phyloP scores from a whole-genome alignment of 1,140 invertebrate species.

The Forficula auricularia region DNA sequence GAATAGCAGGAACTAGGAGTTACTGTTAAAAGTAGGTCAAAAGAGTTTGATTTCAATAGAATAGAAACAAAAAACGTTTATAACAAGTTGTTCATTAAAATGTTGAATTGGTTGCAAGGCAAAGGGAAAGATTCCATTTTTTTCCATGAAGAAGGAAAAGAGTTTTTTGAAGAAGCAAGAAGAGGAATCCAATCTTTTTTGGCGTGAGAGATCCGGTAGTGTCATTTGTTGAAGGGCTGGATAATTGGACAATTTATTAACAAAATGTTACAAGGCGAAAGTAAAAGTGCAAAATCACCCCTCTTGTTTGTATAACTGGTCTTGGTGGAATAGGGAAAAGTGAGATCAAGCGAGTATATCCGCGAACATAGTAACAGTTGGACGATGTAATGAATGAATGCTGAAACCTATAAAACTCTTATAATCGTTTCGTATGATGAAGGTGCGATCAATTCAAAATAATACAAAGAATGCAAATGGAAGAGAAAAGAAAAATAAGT shows the following conservation, averaged over 20 bases:
- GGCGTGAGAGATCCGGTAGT: constrained; percentile 2
- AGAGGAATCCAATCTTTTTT: constrained; percentile 6
- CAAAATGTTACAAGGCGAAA: background rate
- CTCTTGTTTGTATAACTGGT: constrained; percentile 10
- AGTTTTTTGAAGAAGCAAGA: no score
- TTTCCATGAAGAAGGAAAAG: no score
- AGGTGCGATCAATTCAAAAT: constrained; percentile 10
- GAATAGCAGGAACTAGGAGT: no score
- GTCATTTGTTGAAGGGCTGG: constrained; percentile 3
- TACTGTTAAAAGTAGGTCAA: no score
- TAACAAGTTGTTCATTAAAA: no score
- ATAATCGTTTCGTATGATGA: constrained; percentile 12
- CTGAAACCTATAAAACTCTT: constrained; percentile 16
- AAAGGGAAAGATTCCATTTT: no score
- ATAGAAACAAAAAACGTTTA: no score
- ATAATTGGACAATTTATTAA: constrained; percentile 2
- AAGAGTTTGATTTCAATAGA: background rate
- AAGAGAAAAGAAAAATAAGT: constrained; percentile 6
- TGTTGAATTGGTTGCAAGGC: no score
- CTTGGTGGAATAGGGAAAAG: constrained; percentile 16
- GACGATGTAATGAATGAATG: constrained; percentile 16
- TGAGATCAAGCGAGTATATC: constrained; percentile 15
- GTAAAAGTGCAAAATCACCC: constrained; percentile 3
- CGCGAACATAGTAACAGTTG: constrained; percentile 10
- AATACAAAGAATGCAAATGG: constrained; percentile 7